Conservation (phyloP, 2,888 invertebrate genomes). For the Eupeodes luniger region DNA sequence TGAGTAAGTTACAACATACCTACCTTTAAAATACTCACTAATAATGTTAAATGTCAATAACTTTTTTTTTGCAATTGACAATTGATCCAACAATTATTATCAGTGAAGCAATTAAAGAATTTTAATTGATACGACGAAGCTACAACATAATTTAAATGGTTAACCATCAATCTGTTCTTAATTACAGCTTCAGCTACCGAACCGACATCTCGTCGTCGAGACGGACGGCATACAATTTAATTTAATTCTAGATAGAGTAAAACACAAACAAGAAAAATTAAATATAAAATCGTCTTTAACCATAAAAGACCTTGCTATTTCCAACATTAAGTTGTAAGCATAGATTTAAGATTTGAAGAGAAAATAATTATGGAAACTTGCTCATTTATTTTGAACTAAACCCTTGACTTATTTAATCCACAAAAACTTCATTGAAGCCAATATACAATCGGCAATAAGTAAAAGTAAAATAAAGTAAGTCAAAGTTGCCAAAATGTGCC, state of each 20-base stretch:
- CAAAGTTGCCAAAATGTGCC: conserved; percentile 35
- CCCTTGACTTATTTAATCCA: conserved; percentile 31
- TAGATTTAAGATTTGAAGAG: background rate
- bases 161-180: conserved; percentile 46
- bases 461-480: conserved; percentile 42
- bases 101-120: conserved; percentile 1
- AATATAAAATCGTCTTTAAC: background rate
- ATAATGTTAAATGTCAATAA: conserved; percentile 30
- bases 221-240: conserved; percentile 8
- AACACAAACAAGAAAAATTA: background rate
- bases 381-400: conserved; percentile 16
- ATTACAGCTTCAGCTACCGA: conserved; percentile 3
- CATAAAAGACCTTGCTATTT: background rate
- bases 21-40: background rate
- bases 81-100: conserved; percentile 6
- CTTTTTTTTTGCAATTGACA: conserved; percentile 19
- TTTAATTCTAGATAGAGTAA: background rate
- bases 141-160: conserved; percentile 33
- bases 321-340: background rate
- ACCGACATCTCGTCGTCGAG: background rate
- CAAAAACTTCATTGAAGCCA: background rate
- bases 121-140: conserved; percentile 1
- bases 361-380: background rate
- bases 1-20: background rate
- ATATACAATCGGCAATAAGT: conserved; percentile 59